A percentile compares a stretch with the other conserved stretches of the same genome.
Conservation (phyloP, 2,113 vertebrate species). For the Asarcornis scutulata region DNA sequence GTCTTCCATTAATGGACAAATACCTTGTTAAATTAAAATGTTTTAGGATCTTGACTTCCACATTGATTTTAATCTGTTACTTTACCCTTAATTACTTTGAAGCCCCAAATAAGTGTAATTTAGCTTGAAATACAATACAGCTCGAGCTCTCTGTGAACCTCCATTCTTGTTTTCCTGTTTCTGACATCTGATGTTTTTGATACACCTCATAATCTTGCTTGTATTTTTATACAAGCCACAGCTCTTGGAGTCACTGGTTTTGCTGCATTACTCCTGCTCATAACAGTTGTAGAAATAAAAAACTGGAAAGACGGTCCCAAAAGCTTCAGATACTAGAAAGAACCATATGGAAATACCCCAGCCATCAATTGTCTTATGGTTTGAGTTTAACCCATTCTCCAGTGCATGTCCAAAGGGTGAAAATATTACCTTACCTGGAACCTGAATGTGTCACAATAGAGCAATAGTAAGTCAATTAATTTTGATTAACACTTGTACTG, state of each 20-base stretch:
- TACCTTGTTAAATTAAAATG: background rate
- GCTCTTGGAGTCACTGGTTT: background rate
- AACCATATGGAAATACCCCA: background rate
- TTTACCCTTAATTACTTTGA: background rate
- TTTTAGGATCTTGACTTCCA: background rate
- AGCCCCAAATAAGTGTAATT: background rate
- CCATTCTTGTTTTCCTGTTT: background rate
- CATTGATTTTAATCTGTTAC: background rate
- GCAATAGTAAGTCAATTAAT: background rate
- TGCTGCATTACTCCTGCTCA: background rate
- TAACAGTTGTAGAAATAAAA: background rate
- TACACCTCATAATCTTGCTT: background rate
- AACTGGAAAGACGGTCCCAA: too few species aligned
- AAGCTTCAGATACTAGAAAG: background rate
- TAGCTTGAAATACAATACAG: background rate
- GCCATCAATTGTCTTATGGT: too few species aligned
- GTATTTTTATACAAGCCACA: background rate
- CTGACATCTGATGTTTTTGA: background rate
- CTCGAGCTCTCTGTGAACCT: background rate
- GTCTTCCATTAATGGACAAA: background rate
- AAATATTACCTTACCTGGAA: background rate
- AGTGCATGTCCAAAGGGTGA: background rate
- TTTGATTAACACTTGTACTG: background rate
- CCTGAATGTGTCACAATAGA: background rate
- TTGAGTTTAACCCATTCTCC: background rate